Evolutionary conservation across 2,888 invertebrate species (phyloP), one percentile per base, ranked within the genome.

Genomic region (Rhodophaea formosa): DNA sequence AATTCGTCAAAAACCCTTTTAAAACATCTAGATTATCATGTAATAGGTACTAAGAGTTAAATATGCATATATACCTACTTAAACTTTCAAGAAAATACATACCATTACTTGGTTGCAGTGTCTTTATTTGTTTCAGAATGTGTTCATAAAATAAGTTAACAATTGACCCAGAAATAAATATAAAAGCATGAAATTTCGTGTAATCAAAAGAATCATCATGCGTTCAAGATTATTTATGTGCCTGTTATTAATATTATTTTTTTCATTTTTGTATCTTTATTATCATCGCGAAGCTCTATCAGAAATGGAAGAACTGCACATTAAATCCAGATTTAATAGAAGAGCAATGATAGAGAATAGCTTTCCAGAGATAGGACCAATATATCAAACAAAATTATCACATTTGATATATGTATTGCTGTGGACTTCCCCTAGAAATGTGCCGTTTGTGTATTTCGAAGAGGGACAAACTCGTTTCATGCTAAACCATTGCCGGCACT

Each of bases 331-430:
- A 5, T 3, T 46, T 6, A 46, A 46, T 23, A 23, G 23, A 12
- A 29, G 10, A 7, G 6, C 23, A 1, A 10, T 23, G 17, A 14
- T 16, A 15, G 8, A 32, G 7, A 30, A 49, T 7, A 30, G 7
- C 3, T 10, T 15, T 10, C 14, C 14, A 8, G 7, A 3, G 1
- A 2, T 10, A 15, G 7, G 0, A 2, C 14, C 8, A 10, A 15
- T 5, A n/a, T n/a, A n/a, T n/a, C n/a, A n/a, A 10, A 32, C 7
- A 42, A 54, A 53, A 42, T n/a, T 15, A 42, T 14, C 15, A 7
- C 8, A 45, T 32, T 56, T 73, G 54, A 78, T 71, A 63, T 72
- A 72, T 52, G 76, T 80, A 39, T 63, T 81, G 7, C 66, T 72
- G 53, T 81, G 79, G 77, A 79, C 79, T 1, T 47, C 58, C 7